These are phyloP conservation scores for Drosophila setifemur DNA, from an alignment of 1,140 invertebrate species.

Conservation along the genomic window DNA sequence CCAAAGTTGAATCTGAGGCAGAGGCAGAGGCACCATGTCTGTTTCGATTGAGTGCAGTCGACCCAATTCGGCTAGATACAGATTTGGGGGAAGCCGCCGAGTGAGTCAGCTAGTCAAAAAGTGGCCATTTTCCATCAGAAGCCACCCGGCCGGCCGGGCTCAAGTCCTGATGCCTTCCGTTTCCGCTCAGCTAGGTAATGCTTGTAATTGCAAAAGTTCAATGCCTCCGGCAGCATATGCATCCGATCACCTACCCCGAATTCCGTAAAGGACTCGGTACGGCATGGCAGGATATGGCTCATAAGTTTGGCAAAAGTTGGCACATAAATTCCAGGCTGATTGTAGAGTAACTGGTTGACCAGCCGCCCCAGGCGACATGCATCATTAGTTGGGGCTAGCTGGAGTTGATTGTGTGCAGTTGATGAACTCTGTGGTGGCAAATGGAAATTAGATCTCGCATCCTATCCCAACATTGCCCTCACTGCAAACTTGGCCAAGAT, in stretches of 20 bases:
- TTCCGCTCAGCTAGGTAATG: slow-evolving; percentile 58
- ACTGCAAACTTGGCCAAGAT: slow-evolving; percentile 44
- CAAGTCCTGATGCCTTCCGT: slow-evolving; percentile 46
- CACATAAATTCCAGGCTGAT: slow-evolving; percentile 41
- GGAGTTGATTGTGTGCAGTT: slow-evolving; percentile 20
- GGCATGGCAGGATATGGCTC: neutral
- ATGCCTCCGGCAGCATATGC: slow-evolving; percentile 51
- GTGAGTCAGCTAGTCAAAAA: slow-evolving; percentile 27
- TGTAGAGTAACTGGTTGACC: slow-evolving; percentile 40
- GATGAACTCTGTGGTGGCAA: slow-evolving; percentile 20
- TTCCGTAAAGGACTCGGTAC: slow-evolving; percentile 1
- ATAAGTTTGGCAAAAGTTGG: slow-evolving; percentile 34
- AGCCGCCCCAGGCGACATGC: slow-evolving; percentile 22
- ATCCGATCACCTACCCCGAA: slow-evolving; percentile 19
- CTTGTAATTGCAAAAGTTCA: slow-evolving; percentile 74
- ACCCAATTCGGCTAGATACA: slow-evolving; percentile 57
- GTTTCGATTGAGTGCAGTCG: slow-evolving; percentile 60
- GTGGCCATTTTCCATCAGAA: slow-evolving; percentile 52
- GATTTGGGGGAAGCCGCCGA: slow-evolving; percentile 33
- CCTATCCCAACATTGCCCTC: neutral
- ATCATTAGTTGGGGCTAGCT: slow-evolving; percentile 43
- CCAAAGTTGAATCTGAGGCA: slow-evolving; percentile 22
- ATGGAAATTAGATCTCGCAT: slow-evolving; percentile 4
- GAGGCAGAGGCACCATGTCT: slow-evolving; percentile 57
- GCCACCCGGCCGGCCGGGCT: slow-evolving; percentile 3